Percentiles rank a stretch among this genome's conserved stretches.
Evolutionary conservation across 1,140 invertebrate species (phyloP).

Genomic region (Sycobia sp.): DNA sequence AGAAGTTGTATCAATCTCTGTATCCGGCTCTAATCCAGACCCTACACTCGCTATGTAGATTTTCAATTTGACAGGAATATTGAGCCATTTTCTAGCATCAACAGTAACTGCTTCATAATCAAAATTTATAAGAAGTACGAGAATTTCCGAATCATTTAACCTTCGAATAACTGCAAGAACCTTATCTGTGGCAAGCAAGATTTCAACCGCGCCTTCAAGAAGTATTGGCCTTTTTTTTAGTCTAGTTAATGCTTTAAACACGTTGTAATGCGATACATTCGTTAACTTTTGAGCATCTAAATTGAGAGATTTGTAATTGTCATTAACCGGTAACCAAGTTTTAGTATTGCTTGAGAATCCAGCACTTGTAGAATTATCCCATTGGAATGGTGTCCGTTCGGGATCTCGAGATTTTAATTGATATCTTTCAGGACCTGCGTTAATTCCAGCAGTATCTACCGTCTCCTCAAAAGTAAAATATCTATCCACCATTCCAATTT

Average conservation of each 20-base stretch:
- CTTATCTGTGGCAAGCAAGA: conserved; percentile 51
- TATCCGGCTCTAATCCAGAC: conserved; percentile 25
- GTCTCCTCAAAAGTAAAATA: conserved; percentile 62
- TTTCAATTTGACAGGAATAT: conserved; percentile 37
- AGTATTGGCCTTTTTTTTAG: conserved; percentile 39
- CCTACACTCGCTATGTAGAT: conserved; percentile 36
- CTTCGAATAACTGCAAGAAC: conserved; percentile 49
- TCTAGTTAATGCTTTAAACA: conserved; percentile 49
- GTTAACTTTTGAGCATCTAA: conserved; percentile 52
- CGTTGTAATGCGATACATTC: conserved; percentile 59
- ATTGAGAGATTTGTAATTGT: conserved; percentile 65
- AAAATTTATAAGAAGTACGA: conserved; percentile 42
- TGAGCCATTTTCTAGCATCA: conserved; percentile 41
- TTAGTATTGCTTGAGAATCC: conserved; percentile 64
- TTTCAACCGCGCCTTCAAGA: conserved; percentile 48
- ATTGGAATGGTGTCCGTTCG: conserved; percentile 78
- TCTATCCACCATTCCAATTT: conserved; percentile 77
- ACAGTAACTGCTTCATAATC: conserved; percentile 32
- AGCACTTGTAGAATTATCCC: conserved; percentile 70
- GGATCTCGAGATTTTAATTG: conserved; percentile 63
- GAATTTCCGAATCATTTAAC: conserved; percentile 10
- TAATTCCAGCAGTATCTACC: conserved; percentile 54
- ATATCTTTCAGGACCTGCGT: conserved; percentile 53
- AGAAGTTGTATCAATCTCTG: conserved; percentile 25
- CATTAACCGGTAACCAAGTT: conserved; percentile 71